A percentile compares a stretch with the other conserved stretches of the same genome.
phyloP scores from a whole-genome alignment of 2,888 invertebrate genomes.

The Parnassius apollo region DNA sequence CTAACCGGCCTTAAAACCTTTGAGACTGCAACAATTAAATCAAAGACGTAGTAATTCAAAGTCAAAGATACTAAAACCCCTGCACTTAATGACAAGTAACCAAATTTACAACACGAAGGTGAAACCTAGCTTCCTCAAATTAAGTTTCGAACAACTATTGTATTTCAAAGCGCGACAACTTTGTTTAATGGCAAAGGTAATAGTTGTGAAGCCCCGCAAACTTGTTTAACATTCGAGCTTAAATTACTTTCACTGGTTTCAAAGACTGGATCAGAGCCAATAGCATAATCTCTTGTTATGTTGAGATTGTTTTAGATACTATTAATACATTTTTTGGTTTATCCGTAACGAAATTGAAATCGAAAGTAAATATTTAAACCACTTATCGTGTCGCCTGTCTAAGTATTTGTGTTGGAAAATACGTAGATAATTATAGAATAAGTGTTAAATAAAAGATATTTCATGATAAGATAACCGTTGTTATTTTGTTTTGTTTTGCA shows the following conservation, averaged over 20 bases:
- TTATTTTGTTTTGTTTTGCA: too few species aligned
- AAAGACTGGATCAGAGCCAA: constrained; percentile 13
- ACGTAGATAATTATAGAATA: constrained; percentile 4
- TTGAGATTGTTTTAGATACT: neutral
- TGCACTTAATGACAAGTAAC: too few species aligned
- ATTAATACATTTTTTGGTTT: too few species aligned
- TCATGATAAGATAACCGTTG: too few species aligned
- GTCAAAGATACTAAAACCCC: too few species aligned
- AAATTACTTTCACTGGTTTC: constrained; percentile 43
- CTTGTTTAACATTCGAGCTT: constrained; percentile 28
- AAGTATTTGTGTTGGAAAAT: constrained; percentile 9
- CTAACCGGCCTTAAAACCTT: too few species aligned
- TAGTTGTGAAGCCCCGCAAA: constrained; percentile 28
- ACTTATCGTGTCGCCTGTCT: too few species aligned
- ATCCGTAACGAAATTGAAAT: too few species aligned
- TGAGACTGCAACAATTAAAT: too few species aligned
- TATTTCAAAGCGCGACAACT: constrained; percentile 22
- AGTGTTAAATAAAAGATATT: neutral
- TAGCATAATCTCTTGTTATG: constrained; percentile 4
- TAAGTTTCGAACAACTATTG: constrained; percentile 19
- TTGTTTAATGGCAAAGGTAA: constrained; percentile 26
- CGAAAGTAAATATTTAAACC: too few species aligned
- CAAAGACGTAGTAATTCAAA: too few species aligned
- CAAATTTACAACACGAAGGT: neutral
- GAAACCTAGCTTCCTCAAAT: constrained; percentile 6